Base-by-base conservation (phyloP, 2,888 invertebrate genomes). In the Choreutis nemorana region DNA sequence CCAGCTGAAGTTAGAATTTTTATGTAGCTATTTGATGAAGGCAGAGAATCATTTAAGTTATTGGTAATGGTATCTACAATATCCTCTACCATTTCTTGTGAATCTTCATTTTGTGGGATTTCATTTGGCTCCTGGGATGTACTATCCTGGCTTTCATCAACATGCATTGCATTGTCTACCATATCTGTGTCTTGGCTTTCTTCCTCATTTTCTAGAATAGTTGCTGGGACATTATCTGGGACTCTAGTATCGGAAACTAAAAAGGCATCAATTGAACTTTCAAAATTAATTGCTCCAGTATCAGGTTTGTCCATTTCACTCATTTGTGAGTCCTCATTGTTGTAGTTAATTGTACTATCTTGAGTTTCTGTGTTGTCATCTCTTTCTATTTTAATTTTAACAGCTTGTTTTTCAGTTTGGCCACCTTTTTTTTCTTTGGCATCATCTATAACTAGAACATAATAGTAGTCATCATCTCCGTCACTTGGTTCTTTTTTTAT, bases 381-480 rank as follows among this genome's bases (percentile, higher is more conserved):
- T 23, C 35, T 14, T 39, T 48, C 49, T 11, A 42, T 34, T 23
- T 41, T 36, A 22, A 26, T 26, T 15, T 5, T 11, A 12, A 3
- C 12, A 16, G 25, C 10, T 12, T 24, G 4, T 20, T 30, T 23
- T 6, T 29, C 27, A 30, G 23, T 23, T 38, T 23, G 31, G 35
- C 36, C 9, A 45, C 41, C 14, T 45, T 38, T 29, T 43, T 50
- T 36, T 31, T 65, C 57, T 35, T 63, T 56, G 3, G 58, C 55
- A 28, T 73, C 66, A 44, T 78, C 68, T 34, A 79, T 73, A 2
- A 80, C 77, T 12, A 80, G 55, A 2, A 80, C 77, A 44, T 78
- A 78, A 32, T 77, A 80, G 28, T 46, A 71, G 40, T 79, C 78
- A 52, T 80, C 80, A 41, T 78, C 78, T 43, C 61, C 66, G 25